Evolutionary conservation across 2,888 invertebrate genomes (phyloP), one percentile per base, ranked within the genome.

Genomic region (Drosophila mulleri): DNA sequence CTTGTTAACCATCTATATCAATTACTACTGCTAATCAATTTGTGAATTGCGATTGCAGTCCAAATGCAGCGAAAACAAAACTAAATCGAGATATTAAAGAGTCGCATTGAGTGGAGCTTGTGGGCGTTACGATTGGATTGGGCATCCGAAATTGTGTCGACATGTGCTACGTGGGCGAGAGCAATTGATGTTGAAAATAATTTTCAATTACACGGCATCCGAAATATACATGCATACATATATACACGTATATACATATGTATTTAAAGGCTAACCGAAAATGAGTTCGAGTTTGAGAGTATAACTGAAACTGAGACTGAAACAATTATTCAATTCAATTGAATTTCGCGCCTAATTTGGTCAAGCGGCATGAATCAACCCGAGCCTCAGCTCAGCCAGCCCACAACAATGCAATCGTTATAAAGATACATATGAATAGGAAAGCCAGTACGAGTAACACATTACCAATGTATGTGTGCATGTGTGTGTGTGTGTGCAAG

Each of bases 261-360:
- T 41, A 3, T n/a, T 18, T 11, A 47, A 18, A 42, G 41, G 35
- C 54, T 29, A 66, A 32, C 37, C 56, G 26, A 26, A 50, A 50
- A 11, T 18, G 23, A 62, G 52, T 9, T 62, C 29, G 48, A 48
- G 48, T 29, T 29, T 11, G 12, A 48, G n/a, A 5, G 2, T n/a
- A 9, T 48, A 29, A 23, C 14, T 5, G 41, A 14, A 18, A 39
- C 53, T 56, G 45, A 9, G 18, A 45, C 57, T 56, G 76, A 75
- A 59, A 75, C 53, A 67, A 54, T 76, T 82, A 75, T 83, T 83
- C 80, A 83, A 83, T 86, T 86, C 80, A 83, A 83, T 86, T 86
- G 80, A 83, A 80, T 75, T 80, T 83, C 84, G 70, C 75, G 82
- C 87, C 84, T 62, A 83, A 86, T 83, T 83, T 82, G 83, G 83